A percentile compares a stretch with the other conserved stretches of the same genome.
Conservation (phyloP, 2,888 invertebrate genomes). For the Harpagoxenus sublaevis region DNA sequence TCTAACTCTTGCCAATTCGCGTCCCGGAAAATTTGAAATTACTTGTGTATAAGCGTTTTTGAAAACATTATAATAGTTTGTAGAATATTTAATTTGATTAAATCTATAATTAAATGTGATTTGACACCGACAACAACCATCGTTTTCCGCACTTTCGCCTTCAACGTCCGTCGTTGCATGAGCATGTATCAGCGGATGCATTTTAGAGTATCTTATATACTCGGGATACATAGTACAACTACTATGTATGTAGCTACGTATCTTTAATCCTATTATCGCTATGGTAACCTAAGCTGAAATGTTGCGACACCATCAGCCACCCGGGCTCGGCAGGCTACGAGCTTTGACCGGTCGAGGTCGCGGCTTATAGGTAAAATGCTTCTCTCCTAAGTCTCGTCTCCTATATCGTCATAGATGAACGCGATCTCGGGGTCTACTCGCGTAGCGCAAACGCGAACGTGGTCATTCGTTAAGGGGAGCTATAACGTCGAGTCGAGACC, state of each 20-base stretch:
- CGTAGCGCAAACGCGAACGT: constrained; percentile 46
- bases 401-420: constrained; percentile 48
- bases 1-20: background rate
- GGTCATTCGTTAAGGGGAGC: constrained; percentile 74
- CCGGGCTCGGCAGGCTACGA: constrained; percentile 6
- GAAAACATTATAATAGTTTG: background rate
- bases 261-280: constrained; percentile 51
- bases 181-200: background rate
- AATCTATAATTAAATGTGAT: background rate
- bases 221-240: constrained; percentile 25
- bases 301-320: constrained; percentile 35
- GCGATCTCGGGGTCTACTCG: constrained; percentile 51
- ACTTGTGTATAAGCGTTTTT: background rate
- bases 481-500: constrained; percentile 63
- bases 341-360: constrained; percentile 41
- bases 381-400: constrained; percentile 43
- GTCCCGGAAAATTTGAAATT: background rate
- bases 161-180: background rate
- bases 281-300: constrained; percentile 54
- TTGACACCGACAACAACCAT: background rate
- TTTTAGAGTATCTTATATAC: constrained; percentile 32
- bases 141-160: constrained; percentile 6
- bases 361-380: constrained; percentile 32
- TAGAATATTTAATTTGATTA: background rate
- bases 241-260: constrained; percentile 9